Base-by-base conservation (phyloP, 2,888 invertebrate genomes). In the Galerucella nymphaeae region DNA sequence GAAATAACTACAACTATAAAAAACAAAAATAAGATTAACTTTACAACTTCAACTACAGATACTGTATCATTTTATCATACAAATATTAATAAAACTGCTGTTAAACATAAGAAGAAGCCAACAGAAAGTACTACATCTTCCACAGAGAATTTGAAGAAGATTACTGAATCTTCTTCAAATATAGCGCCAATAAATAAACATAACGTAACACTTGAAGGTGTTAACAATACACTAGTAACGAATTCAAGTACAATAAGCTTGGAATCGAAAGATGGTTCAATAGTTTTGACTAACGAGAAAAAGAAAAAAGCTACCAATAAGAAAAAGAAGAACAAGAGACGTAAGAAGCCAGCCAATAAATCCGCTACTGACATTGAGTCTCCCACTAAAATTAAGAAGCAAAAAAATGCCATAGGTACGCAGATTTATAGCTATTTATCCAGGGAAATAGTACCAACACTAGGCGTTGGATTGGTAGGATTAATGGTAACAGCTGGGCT, bases 371-470 rank as follows among this genome's bases (percentile, higher is more conserved):
- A 70, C n/a, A 69, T 59, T 13, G 45, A 63, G 13, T 86, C 81
- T 72, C 74, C 81, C 77, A 14, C 78, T 70, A 83, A 82, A 0
- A 83, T 84, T 74, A 80, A 82, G 48, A 78, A 81, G 2, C 85
- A 85, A 78, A 87, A 88, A 57, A 90, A 92, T 70, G 92, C 93
- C 1, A 89, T 94, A 0, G 90, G 92, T 11, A 92, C 93, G 0
- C 92, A 93, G 83, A 90, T 94, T 38, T 94, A 94, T 81, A 94
- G 93, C 80, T 94, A 93, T 80, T 86, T 94, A 55, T 93, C 93
- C 2, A 88, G 94, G 79, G 94, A 94, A 87, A 92, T 94, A 0
- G 93, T 94, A 92, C 94, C 94, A 0, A 93, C 93, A 42, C 93
- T 94, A 20, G 94, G 94, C 0, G 92, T 94, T 0, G 93, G 94